Evolutionary conservation across 1,140 invertebrate genomes (phyloP).

Genomic region (Drosophila neocordata): DNA sequence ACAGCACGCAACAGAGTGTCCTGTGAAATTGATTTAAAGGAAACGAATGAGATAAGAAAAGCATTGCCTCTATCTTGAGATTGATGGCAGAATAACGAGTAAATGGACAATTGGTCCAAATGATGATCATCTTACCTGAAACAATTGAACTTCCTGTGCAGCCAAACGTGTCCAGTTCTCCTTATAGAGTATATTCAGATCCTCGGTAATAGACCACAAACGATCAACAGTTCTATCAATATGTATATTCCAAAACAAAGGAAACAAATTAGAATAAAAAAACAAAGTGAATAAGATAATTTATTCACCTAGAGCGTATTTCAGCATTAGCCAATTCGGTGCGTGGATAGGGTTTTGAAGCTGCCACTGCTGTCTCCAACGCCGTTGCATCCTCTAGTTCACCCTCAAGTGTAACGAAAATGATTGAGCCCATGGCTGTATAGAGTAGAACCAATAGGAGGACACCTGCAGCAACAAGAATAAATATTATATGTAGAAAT

Average conservation of each 20-base stretch:
- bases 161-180: slow-evolving; percentile 96
- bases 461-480: slow-evolving; percentile 84
- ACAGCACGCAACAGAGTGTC: slow-evolving; percentile 83
- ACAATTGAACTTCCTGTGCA: slow-evolving; percentile 92
- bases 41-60: not conserved
- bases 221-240: slow-evolving; percentile 87
- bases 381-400: slow-evolving; percentile 81
- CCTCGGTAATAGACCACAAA: slow-evolving; percentile 96
- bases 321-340: slow-evolving; percentile 82
- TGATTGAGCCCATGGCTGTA: slow-evolving; percentile 94
- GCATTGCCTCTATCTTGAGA: no score
- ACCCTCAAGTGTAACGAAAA: slow-evolving; percentile 94
- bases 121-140: slow-evolving; percentile 86
- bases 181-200: slow-evolving; percentile 96
- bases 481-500: not conserved
- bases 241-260: not conserved
- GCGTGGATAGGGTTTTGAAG: slow-evolving; percentile 85
- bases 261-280: not conserved
- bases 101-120: no score
- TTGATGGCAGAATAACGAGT: no score
- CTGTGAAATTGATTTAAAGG: slow-evolving; percentile 32
- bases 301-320: slow-evolving; percentile 83
- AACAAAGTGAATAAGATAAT: not conserved
- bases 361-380: slow-evolving; percentile 85
- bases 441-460: slow-evolving; percentile 94